phyloP scores from a whole-genome alignment of 2,113 vertebrate genomes.

The Cichladusa arquata region DNA sequence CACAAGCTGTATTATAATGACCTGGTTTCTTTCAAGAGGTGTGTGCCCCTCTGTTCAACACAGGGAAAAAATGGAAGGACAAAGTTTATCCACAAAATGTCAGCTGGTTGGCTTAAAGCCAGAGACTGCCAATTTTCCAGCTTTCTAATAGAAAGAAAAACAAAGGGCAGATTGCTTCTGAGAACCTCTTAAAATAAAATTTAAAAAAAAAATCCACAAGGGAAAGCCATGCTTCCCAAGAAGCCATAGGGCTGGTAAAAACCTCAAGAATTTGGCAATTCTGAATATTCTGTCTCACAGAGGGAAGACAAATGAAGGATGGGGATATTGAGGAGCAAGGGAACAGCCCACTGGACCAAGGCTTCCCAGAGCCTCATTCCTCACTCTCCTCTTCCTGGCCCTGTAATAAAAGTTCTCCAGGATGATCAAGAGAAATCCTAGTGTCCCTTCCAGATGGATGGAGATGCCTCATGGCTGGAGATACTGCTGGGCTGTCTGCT shows the following conservation, averaged over 20 bases:
- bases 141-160: background rate
- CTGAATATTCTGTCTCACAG: background rate
- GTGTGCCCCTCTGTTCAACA: accelerated
- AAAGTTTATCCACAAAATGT: background rate
- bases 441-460: accelerated
- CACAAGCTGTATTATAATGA: background rate
- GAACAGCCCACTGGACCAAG: background rate
- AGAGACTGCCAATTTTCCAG: background rate
- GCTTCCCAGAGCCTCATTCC: background rate
- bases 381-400: background rate
- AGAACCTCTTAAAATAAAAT: background rate
- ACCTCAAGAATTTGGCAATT: background rate
- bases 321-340: background rate
- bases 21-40: background rate
- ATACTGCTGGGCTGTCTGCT: background rate
- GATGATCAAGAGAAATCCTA: background rate
- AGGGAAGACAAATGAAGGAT: background rate
- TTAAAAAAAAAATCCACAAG: background rate
- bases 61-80: background rate
- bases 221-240: background rate
- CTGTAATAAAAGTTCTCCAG: background rate
- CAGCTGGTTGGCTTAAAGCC: background rate
- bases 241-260: background rate
- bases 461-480: background rate
- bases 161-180: background rate